Evolutionary conservation across 2,113 vertebrate genomes (phyloP).

Genomic region (Dicerorhinus sumatrensis): DNA sequence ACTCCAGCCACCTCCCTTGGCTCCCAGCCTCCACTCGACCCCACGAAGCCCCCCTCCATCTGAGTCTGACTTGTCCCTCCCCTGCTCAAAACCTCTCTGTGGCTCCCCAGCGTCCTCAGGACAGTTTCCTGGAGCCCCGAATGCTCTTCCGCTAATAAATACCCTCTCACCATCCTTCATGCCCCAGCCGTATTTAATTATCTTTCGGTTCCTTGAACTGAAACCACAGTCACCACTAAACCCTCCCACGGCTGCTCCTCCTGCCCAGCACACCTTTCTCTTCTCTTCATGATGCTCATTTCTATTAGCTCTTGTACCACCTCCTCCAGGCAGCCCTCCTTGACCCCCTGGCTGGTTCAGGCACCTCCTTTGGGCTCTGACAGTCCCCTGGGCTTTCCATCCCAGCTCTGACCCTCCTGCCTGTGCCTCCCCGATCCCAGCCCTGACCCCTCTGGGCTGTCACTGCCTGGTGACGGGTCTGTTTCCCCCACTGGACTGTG

Average conservation of each 20-base stretch:
- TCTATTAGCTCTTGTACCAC: background rate
- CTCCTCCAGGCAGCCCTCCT: conserved; percentile 29
- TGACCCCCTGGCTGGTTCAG: background rate
- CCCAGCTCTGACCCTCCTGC: background rate
- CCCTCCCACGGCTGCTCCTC: background rate
- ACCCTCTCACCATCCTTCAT: background rate
- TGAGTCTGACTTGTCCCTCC: background rate
- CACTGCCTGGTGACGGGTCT: background rate
- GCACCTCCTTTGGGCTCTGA: background rate
- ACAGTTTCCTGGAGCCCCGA: background rate
- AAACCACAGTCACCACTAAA: conserved; percentile 12
- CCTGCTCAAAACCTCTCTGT: background rate
- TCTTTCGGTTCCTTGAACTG: conserved; percentile 51
- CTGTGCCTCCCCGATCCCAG: background rate
- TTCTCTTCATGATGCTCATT: background rate
- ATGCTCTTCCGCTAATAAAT: background rate
- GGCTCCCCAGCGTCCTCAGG: background rate
- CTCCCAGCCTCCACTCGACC: background rate
- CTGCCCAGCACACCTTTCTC: background rate
- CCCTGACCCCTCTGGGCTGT: background rate
- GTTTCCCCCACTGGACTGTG: background rate
- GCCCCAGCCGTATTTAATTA: background rate
- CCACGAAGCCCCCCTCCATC: background rate
- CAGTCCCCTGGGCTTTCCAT: background rate
- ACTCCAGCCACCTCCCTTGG: background rate